Conservation (phyloP, 2,888 invertebrate species). For the Macaria notata region DNA sequence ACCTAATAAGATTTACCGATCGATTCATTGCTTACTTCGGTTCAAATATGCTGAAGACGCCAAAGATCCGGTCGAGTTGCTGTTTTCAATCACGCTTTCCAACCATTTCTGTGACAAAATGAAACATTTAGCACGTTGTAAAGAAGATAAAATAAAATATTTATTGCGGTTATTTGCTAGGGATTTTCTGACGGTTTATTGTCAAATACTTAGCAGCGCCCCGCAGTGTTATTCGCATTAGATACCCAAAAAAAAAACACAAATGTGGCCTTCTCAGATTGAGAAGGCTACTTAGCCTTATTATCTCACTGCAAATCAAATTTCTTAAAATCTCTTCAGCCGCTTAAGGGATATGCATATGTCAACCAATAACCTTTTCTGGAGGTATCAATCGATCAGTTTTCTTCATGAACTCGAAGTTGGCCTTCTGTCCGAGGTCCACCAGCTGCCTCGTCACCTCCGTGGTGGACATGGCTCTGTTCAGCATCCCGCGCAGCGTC, state of each 20-base stretch:
- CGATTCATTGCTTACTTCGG: conserved; percentile 3
- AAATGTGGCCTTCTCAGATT: no score
- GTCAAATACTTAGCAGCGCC: no score
- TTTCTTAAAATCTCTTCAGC: no score
- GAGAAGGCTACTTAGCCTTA: no score
- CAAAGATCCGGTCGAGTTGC: conserved; percentile 52
- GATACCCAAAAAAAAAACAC: no score
- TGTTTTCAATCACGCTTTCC: conserved; percentile 61
- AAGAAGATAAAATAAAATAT: not conserved
- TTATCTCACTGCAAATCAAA: no score
- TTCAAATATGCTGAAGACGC: conserved; percentile 31
- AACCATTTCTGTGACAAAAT: conserved; percentile 60
- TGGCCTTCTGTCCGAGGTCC: conserved; percentile 67
- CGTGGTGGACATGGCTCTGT: conserved; percentile 68
- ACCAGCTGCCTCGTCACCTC: conserved; percentile 71
- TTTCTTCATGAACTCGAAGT: conserved; percentile 71
- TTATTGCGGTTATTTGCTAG: no score
- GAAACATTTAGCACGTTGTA: not conserved
- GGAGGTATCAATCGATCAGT: conserved; percentile 62
- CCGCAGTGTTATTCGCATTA: no score
- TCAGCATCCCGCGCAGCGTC: conserved; percentile 62
- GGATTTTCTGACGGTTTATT: no score
- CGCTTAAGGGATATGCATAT: no score
- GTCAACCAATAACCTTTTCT: conserved; percentile 51
- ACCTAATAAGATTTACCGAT: no score